Conservation (phyloP, 2,888 invertebrate species). For the Drosophila pseudotakahashii region DNA sequence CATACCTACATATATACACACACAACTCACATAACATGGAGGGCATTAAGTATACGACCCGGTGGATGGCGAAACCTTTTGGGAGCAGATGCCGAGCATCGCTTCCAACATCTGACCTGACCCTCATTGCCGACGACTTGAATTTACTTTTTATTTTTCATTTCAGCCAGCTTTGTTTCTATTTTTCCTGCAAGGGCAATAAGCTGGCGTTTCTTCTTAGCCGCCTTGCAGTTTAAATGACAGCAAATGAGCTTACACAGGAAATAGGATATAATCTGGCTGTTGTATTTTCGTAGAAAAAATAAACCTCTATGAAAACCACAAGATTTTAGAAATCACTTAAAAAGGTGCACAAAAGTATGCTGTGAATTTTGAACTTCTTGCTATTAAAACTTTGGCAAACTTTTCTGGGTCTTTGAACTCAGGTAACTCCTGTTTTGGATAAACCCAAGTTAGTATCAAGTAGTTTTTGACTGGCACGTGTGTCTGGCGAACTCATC, state of each 20-base stretch:
- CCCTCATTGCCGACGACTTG: constrained; percentile 30
- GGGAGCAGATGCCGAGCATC: constrained; percentile 42
- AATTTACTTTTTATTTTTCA: constrained; percentile 26
- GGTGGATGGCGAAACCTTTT: constrained; percentile 30
- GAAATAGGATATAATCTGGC: not conserved
- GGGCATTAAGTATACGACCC: constrained; percentile 38
- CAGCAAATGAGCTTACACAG: constrained; percentile 29
- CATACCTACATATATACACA: not conserved
- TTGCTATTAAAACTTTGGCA: not conserved
- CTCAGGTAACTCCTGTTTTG: not conserved
- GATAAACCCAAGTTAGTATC: not conserved
- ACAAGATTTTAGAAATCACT: not conserved
- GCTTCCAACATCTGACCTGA: constrained; percentile 38
- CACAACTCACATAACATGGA: constrained; percentile 3
- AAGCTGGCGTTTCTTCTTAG: constrained; percentile 32
- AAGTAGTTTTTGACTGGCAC: not conserved
- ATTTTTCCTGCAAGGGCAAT: constrained; percentile 18
- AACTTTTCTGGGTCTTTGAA: not conserved
- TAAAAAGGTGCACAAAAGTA: no score
- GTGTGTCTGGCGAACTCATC: not conserved
- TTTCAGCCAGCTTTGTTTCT: constrained; percentile 15
- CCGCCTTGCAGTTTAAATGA: constrained; percentile 16
- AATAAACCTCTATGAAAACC: not conserved
- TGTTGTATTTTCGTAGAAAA: no score
- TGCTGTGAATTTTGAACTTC: no score